Evolutionary conservation across 2,113 vertebrate genomes (phyloP).

Genomic region (Mixornis gularis): DNA sequence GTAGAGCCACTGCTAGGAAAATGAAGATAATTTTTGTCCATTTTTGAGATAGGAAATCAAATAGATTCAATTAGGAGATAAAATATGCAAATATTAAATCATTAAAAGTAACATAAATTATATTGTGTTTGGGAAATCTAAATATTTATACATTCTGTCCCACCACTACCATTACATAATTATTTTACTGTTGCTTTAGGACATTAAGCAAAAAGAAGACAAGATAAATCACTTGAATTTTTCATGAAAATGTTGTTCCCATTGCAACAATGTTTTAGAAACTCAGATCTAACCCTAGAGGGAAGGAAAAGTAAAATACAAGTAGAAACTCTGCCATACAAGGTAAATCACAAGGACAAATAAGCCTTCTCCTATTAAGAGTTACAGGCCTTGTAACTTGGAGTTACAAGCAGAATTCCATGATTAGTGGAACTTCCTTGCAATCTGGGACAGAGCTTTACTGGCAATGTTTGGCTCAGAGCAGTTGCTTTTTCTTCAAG

Average conservation of each 20-base stretch:
- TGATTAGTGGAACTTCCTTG: neutral
- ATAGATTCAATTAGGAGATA: neutral
- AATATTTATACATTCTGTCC: neutral
- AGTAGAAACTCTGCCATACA: neutral
- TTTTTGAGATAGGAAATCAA: neutral
- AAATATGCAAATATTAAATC: neutral
- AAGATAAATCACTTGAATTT: neutral
- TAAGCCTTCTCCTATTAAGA: neutral
- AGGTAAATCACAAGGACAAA: neutral
- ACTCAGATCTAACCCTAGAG: neutral
- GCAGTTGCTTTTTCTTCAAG: neutral
- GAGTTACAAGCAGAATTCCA: neutral
- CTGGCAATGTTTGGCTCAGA: neutral
- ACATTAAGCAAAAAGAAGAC: neutral
- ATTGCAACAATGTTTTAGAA: neutral
- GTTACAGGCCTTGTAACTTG: neutral
- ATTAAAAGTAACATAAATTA: neutral
- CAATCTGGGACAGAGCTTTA: neutral
- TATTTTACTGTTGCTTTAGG: neutral
- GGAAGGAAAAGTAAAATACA: neutral
- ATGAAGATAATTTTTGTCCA: neutral
- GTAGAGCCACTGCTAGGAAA: conserved; percentile 1
- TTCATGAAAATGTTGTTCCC: neutral
- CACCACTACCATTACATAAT: neutral
- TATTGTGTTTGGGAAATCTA: neutral